Evolutionary conservation across 1,140 invertebrate genomes (phyloP), one percentile per base, ranked within the genome.

Genomic region (Pseudomyrmex dendroicus): DNA sequence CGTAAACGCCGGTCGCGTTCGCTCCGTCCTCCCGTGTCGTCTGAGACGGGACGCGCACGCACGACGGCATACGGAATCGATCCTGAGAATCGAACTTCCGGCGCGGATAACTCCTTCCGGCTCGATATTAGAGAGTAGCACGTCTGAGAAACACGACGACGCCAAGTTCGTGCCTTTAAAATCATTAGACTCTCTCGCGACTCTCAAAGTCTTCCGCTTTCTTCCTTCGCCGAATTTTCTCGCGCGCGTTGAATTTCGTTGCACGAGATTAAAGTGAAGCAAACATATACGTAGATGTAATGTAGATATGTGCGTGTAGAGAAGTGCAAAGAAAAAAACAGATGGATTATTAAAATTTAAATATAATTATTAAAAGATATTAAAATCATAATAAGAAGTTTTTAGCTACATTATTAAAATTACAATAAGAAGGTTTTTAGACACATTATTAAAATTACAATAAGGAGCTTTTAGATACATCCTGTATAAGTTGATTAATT

Each of bases 1-100:
- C 22, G 84, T 67, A 62, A 72, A 83, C 61, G 61, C 72, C 52
- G 67, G 67, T 67, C 85, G 85, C 82, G 85, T 87, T 76, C 85
- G 70, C 35, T 52, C 15, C 72, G 62, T 82, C 9, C 72, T 74
- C 68, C 85, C 85, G 86, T 85, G 87, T 83, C 84, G 86, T 86
- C 59, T 54, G 86, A 85, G 88, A 72, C 84, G 90, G 87, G 90
- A 92, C 90, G 89, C 87, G 89, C 88, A 88, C 89, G 89, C 89
- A 90, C 85, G 87, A 87, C 86, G 87, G 91, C 90, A 92, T 92
- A 92, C 90, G 86, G 85, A 92, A 92, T 92, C 89, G 90, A 92
- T 91, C 91, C 91, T 91, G 84, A 89, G 91, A 91, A 92, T 92
- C 89, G 89, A 91, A 92, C 92, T 91, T 92, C 91, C 91, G 90